Evolutionary conservation across 2,888 invertebrate species (phyloP).

Genomic region (Romanomermis culicivorax): DNA sequence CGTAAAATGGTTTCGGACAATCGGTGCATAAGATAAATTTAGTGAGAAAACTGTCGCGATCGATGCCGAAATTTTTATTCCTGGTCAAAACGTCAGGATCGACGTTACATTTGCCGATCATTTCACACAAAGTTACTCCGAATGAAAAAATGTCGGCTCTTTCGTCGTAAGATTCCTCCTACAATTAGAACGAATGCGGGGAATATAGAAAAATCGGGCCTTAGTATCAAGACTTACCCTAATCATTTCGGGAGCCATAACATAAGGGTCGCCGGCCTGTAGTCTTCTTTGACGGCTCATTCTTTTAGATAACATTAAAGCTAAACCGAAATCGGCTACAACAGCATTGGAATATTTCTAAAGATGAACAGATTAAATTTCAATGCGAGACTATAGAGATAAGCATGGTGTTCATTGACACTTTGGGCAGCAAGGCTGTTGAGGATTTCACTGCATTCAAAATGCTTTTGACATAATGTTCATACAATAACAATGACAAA

Average conservation of each 20-base stretch:
- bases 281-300: slow-evolving; percentile 39
- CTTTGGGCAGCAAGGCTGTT: too few relatives aligned
- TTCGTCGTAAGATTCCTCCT: slow-evolving; percentile 79
- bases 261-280: slow-evolving; percentile 87
- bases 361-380: slow-evolving; percentile 1
- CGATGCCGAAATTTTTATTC: slow-evolving; percentile 70
- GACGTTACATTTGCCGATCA: slow-evolving; percentile 77
- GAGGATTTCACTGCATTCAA: too few relatives aligned
- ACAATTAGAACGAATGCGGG: background rate
- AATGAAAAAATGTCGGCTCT: slow-evolving; percentile 88
- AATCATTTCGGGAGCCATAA: slow-evolving; percentile 99
- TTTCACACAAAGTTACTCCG: slow-evolving; percentile 83
- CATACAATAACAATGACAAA: too few relatives aligned
- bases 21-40: slow-evolving; percentile 48
- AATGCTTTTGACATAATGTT: too few relatives aligned
- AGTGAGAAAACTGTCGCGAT: slow-evolving; percentile 59
- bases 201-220: too few relatives aligned
- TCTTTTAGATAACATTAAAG: slow-evolving; percentile 38
- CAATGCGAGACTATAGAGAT: background rate
- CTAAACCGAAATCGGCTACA: slow-evolving; percentile 83
- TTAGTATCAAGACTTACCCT: background rate
- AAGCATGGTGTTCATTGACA: too few relatives aligned
- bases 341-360: slow-evolving; percentile 65
- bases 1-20: slow-evolving; percentile 68
- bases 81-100: slow-evolving; percentile 82